Base-by-base conservation (phyloP, 2,113 vertebrate genomes). In the Oceanites oceanicus region DNA sequence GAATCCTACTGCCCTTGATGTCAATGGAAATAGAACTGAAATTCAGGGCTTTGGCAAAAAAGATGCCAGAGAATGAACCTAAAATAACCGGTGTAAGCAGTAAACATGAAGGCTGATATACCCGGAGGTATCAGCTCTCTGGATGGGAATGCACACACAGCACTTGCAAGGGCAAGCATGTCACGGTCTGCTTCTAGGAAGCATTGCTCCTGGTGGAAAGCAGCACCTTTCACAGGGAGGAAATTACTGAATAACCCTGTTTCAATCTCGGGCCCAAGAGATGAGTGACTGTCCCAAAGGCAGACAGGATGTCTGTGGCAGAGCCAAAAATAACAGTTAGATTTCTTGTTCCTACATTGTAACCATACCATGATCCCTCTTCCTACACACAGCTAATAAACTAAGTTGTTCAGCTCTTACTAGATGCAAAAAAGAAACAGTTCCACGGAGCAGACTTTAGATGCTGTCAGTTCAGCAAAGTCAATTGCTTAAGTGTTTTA, bases 21-120 rank as follows among this genome's bases (percentile, higher is more conserved):
- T 71, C 61, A 89, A 14, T 66, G 76, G 91, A 95, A 95, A 94
- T 26, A 92, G 68, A 97, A 96, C 7, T 87, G 83, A 94, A 94
- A 92, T 72, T 56, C 38, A 80, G 26, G 15, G 4, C n/a, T 89
- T 83, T 74, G 15, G 14, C 77, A 66, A 74, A 87, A 87, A 40
- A 36, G 8, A n/a, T 1, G 3, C 25, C 29, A 82, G 58, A 91
- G 18, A 90, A 78, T 34, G 13, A 87, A 65, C 42, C 8, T 27
- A 38, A 82, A 84, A 44, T 52, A 75, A 40, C 8, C 55, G 36
- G 4, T 71, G 20, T 5, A 61, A 59, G 38, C 18, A 76, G 26
- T 74, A 74, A 62, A 59, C 14, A 13, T 47, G 49, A 68, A 62
- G 42, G 20, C 11, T 80, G 58, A 22, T 78, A 13, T 7, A 52